Conservation (phyloP, 2,113 vertebrate species). For the Platichthys flesus region DNA sequence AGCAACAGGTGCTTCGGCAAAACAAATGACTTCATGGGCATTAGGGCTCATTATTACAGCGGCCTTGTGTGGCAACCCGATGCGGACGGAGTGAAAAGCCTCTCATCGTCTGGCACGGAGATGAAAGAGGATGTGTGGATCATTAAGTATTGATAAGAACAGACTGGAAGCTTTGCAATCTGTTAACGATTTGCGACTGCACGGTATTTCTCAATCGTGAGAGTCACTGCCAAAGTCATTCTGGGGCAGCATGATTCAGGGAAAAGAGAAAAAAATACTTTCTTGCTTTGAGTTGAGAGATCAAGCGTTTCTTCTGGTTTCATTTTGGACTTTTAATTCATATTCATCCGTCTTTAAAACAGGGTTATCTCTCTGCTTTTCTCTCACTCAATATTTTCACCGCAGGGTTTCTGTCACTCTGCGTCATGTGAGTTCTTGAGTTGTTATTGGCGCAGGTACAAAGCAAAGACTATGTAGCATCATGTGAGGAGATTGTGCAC, state of each 20-base stretch:
- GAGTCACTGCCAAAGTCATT: not conserved
- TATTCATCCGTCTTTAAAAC: too few species aligned
- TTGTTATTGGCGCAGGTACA: too few species aligned
- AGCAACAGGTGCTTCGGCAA: slow-evolving; percentile 62
- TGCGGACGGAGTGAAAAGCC: slow-evolving; percentile 9
- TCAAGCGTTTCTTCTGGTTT: not conserved
- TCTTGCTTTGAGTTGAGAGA: not conserved
- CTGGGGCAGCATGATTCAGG: not conserved
- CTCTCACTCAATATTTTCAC: not conserved
- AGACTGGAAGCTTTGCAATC: not conserved
- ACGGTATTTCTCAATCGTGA: not conserved
- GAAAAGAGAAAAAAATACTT: not conserved
- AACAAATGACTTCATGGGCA: slow-evolving; percentile 56
- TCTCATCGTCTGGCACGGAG: not conserved
- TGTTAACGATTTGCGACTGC: not conserved
- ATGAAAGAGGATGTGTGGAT: not conserved
- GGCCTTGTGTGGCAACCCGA: not conserved
- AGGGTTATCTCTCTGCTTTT: not conserved
- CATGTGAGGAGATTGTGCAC: too few species aligned
- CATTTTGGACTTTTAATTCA: too few species aligned
- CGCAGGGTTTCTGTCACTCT: not conserved
- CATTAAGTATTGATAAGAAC: slow-evolving; percentile 13
- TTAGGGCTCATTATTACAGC: slow-evolving; percentile 24
- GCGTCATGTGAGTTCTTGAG: not conserved
- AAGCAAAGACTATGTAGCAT: too few species aligned